A percentile compares a stretch with the other conserved stretches of the same genome.
Conservation (phyloP, 1,140 invertebrate genomes). For the Drosophila pandora region DNA sequence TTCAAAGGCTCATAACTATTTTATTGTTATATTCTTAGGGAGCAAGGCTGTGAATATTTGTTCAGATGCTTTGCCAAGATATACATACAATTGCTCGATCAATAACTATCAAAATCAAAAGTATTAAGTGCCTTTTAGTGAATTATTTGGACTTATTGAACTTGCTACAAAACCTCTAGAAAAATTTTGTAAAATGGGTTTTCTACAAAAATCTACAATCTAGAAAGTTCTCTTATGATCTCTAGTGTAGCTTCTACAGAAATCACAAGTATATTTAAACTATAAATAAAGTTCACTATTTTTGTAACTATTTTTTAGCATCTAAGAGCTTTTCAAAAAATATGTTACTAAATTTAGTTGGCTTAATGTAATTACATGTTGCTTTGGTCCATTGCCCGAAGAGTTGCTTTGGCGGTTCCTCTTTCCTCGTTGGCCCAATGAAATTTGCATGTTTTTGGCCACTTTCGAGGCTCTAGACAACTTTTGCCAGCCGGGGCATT, state of each 20-base stretch:
- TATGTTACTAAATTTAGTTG: constrained; percentile 15
- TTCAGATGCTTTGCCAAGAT: no score
- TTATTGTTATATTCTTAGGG: neutral
- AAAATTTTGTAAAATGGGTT: no score
- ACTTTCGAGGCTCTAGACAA: constrained; percentile 41
- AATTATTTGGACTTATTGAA: no score
- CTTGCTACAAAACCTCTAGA: no score
- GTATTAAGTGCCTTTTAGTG: no score
- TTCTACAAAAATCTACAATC: no score
- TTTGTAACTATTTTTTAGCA: neutral
- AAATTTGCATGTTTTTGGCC: constrained; percentile 66
- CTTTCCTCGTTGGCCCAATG: constrained; percentile 40
- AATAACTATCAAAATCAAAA: no score
- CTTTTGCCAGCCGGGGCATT: constrained; percentile 40
- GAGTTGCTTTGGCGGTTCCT: constrained; percentile 34
- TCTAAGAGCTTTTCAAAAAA: neutral
- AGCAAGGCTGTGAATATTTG: no score
- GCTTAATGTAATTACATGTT: constrained; percentile 63
- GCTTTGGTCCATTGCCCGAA: constrained; percentile 51
- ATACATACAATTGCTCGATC: no score
- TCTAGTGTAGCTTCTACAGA: neutral
- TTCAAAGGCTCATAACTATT: constrained; percentile 12
- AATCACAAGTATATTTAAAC: no score
- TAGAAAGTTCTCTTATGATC: neutral
- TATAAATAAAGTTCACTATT: neutral